A percentile compares a stretch with the other conserved stretches of the same genome.
Conservation (phyloP, 2,797 vertebrate genomes). For the Diplodus sargus region DNA sequence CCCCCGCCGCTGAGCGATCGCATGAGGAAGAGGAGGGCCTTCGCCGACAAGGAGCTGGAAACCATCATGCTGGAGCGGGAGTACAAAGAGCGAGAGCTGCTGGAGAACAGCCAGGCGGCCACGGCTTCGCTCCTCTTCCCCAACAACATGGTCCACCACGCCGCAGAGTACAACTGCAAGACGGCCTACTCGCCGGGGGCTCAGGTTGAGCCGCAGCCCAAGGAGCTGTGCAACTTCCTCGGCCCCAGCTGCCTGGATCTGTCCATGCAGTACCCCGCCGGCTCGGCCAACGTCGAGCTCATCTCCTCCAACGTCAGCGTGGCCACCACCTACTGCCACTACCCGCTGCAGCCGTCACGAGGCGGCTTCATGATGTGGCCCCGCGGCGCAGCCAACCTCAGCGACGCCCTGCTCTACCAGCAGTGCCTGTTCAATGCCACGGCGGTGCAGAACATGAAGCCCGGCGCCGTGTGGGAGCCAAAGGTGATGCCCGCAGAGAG, state of each 20-base stretch:
- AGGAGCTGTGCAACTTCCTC: slow-evolving; percentile 91
- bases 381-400: slow-evolving; percentile 87
- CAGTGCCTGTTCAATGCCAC: slow-evolving; percentile 94
- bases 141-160: slow-evolving; percentile 86
- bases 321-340: slow-evolving; percentile 95
- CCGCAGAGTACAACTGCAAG: slow-evolving; percentile 93
- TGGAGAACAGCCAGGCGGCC: slow-evolving; percentile 90
- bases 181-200: slow-evolving; percentile 83
- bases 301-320: slow-evolving; percentile 98
- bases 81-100: slow-evolving; percentile 95
- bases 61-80: slow-evolving; percentile 98
- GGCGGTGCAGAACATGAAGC: slow-evolving; percentile 92
- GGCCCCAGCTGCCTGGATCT: slow-evolving; percentile 90
- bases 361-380: slow-evolving; percentile 93
- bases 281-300: slow-evolving; percentile 92
- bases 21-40: slow-evolving; percentile 97
- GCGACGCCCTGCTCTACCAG: slow-evolving; percentile 94
- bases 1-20: slow-evolving; percentile 96
- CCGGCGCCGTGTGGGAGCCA: slow-evolving; percentile 89
- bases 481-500: slow-evolving; percentile 87
- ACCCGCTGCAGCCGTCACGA: slow-evolving; percentile 86
- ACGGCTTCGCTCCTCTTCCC: slow-evolving; percentile 90
- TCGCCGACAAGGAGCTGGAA: slow-evolving; percentile 98
- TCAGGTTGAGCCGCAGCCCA: slow-evolving; percentile 83
- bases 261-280: slow-evolving; percentile 88